phyloP scores from a whole-genome alignment of 1,140 invertebrate species.

The Melipona quadrifasciata region DNA sequence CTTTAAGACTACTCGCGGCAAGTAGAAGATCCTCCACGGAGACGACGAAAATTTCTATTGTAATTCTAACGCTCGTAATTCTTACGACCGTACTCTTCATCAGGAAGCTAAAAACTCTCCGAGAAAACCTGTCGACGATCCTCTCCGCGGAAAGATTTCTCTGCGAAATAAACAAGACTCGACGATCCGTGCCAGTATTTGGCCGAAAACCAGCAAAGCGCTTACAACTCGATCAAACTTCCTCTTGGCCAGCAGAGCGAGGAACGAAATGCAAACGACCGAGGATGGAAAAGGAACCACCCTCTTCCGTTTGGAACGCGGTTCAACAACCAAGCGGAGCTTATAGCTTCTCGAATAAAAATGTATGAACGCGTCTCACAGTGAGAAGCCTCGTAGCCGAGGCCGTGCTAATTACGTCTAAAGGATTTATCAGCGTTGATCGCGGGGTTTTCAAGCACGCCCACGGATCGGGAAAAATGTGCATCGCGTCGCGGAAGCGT shows the following conservation, averaged over 20 bases:
- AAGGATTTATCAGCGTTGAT: conserved; percentile 34
- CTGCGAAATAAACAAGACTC: neutral
- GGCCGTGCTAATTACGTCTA: conserved; percentile 23
- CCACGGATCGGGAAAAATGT: conserved; percentile 5
- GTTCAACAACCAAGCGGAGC: neutral
- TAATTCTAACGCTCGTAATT: neutral
- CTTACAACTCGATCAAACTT: neutral
- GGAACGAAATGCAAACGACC: conserved; percentile 9
- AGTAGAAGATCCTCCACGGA: no score
- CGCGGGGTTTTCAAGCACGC: conserved; percentile 9
- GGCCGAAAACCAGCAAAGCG: neutral
- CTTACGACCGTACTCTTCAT: neutral
- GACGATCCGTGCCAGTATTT: neutral
- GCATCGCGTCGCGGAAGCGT: neutral
- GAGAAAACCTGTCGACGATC: neutral
- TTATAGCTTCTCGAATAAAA: conserved; percentile 31
- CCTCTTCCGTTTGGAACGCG: neutral
- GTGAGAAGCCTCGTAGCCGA: neutral
- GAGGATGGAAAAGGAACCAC: neutral
- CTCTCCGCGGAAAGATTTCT: neutral
- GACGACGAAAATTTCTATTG: neutral
- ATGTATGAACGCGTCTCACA: conserved; percentile 1
- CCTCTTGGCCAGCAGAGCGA: neutral
- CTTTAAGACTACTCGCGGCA: no score
- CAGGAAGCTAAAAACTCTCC: neutral